These are phyloP conservation scores for Cladorhizidae sp. DNA, from an alignment of 37 sponge, comb jelly and placozoan species.

Conservation along the genomic window DNA sequence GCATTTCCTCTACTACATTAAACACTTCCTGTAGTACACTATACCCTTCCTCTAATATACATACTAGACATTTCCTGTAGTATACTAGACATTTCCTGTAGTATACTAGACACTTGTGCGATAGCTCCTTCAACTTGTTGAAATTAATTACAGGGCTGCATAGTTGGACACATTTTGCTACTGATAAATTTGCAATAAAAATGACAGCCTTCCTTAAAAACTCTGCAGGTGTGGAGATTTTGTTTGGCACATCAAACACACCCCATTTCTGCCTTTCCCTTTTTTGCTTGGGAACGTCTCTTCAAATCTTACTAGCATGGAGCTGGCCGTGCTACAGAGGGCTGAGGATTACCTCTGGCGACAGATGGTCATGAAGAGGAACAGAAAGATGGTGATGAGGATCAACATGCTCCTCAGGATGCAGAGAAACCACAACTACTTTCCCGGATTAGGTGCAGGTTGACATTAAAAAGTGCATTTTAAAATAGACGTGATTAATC, in stretches of 20 bases:
- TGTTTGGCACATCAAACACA: not conserved
- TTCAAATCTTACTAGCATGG: constrained; percentile 23
- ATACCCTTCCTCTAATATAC: too few relatives aligned
- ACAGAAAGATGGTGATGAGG: constrained; percentile 40
- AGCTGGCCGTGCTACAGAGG: not conserved
- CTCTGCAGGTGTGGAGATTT: constrained; percentile 66
- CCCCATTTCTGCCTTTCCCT: constrained; percentile 38
- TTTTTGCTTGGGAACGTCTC: constrained; percentile 7
- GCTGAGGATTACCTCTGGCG: constrained; percentile 20
- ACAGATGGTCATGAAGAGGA: constrained; percentile 34
- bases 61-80: too few relatives aligned
- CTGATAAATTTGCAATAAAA: too few relatives aligned
- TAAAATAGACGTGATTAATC: too few relatives aligned
- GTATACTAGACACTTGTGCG: too few relatives aligned
- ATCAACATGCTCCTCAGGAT: not conserved
- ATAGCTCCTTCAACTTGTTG: too few relatives aligned
- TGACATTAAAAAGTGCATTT: not conserved
- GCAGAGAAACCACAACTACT: constrained; percentile 29
- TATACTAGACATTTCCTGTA: too few relatives aligned
- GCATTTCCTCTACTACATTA: too few relatives aligned
- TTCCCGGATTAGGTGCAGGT: constrained; percentile 72
- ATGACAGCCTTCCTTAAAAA: too few relatives aligned
- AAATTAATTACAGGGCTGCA: too few relatives aligned
- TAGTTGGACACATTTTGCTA: too few relatives aligned
- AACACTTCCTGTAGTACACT: too few relatives aligned